Evolutionary conservation across 2,797 vertebrate species (phyloP).

Genomic region (Telmatherina bonti): DNA sequence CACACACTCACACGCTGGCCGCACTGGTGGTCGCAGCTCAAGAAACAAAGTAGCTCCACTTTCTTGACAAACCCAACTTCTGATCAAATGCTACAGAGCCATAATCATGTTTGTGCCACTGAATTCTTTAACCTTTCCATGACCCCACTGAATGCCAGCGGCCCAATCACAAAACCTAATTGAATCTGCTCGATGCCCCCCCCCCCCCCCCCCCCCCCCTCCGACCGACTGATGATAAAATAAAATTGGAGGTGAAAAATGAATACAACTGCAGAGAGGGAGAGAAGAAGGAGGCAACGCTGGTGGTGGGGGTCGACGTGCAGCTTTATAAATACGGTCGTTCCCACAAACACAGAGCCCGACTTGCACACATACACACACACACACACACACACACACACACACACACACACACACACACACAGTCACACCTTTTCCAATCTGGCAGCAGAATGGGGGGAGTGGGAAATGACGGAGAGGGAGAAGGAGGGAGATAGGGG

Average conservation of each 20-base stretch:
- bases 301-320: constrained; percentile 26
- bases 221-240: constrained; percentile 83
- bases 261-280: constrained; percentile 72
- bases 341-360: constrained; percentile 61
- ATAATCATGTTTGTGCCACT: constrained; percentile 88
- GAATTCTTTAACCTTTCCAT: constrained; percentile 88
- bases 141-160: constrained; percentile 86
- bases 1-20: constrained; percentile 20
- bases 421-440: constrained; percentile 71
- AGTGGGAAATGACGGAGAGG: constrained; percentile 60
- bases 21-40: constrained; percentile 50
- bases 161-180: constrained; percentile 88
- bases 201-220: constrained; percentile 43
- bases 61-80: constrained; percentile 83
- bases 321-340: constrained; percentile 69
- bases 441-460: constrained; percentile 55
- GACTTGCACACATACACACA: constrained; percentile 57
- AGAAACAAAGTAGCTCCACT: constrained; percentile 57
- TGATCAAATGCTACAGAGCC: constrained; percentile 86
- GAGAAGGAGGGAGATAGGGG: constrained; percentile 32
- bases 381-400: constrained; percentile 63
- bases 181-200: constrained; percentile 82
- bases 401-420: constrained; percentile 59
- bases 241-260: constrained; percentile 87
- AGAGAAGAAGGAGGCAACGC: constrained; percentile 27